A percentile compares a stretch with the other conserved stretches of the same genome.
phyloP scores from a whole-genome alignment of 1,140 invertebrate genomes.

The Campoletis sonorensis region DNA sequence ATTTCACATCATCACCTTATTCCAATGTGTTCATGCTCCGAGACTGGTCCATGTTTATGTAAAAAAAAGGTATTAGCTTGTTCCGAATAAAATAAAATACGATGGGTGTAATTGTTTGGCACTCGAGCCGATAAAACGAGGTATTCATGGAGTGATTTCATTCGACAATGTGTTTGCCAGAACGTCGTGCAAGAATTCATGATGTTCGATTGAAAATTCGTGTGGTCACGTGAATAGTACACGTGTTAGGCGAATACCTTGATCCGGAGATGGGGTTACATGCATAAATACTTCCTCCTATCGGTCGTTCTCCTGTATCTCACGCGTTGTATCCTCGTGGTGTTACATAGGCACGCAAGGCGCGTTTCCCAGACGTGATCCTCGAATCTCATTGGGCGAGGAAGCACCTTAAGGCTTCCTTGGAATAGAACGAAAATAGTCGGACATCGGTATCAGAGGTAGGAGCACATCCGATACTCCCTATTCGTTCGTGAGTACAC shows the following conservation, averaged over 20 bases:
- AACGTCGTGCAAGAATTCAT: constrained; percentile 19
- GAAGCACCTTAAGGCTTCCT: neutral
- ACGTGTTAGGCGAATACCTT: constrained; percentile 31
- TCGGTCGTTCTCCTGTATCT: constrained; percentile 24
- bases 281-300: constrained; percentile 39
- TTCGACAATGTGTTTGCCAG: neutral
- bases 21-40: too few relatives aligned
- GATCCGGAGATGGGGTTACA: constrained; percentile 18
- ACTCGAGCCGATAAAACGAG: neutral
- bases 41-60: neutral
- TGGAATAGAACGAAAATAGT: neutral
- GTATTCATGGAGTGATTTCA: neutral
- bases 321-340: constrained; percentile 27
- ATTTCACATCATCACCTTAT: too few relatives aligned
- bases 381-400: neutral
- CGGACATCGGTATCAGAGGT: constrained; percentile 28
- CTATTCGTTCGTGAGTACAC: constrained; percentile 1
- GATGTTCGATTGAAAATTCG: constrained; percentile 26
- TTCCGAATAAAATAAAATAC: neutral
- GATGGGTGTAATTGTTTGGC: neutral
- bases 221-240: constrained; percentile 10
- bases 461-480: constrained; percentile 28
- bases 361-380: neutral
- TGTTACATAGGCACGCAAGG: constrained; percentile 17
- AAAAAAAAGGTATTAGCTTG: neutral